Conservation (phyloP, 2,888 invertebrate species). For the Netelia melanura region DNA sequence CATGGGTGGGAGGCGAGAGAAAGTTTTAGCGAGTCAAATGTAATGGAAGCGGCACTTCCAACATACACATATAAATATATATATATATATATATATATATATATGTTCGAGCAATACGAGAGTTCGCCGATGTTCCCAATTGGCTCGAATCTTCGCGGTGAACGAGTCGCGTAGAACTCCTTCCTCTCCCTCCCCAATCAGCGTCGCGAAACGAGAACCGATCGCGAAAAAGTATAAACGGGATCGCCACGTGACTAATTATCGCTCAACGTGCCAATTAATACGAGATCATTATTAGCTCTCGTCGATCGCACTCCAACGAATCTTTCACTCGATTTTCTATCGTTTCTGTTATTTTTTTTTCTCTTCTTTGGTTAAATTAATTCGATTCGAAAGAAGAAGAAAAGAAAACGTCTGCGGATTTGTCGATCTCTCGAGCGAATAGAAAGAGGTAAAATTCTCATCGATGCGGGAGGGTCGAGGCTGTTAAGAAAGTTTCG, state of each 20-base stretch:
- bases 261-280: background rate
- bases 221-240: background rate
- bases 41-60: conserved; percentile 61
- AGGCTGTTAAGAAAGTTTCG: background rate
- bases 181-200: too few relatives aligned
- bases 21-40: conserved; percentile 61
- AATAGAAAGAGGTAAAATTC: too few relatives aligned
- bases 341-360: conserved; percentile 1
- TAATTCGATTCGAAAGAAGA: too few relatives aligned
- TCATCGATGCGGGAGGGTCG: too few relatives aligned
- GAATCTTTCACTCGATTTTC: background rate
- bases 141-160: conserved; percentile 24
- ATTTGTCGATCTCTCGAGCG: too few relatives aligned
- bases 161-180: background rate
- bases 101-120: background rate
- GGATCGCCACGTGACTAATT: background rate
- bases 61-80: background rate
- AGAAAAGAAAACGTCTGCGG: too few relatives aligned
- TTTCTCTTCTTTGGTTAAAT: background rate
- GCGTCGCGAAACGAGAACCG: background rate
- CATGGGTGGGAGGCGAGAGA: conserved; percentile 63
- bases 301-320: background rate
- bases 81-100: background rate
- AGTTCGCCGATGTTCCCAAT: conserved; percentile 11
- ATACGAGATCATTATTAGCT: background rate